Percentiles rank a stretch among this genome's conserved stretches.
Conservation (phyloP, 1,140 invertebrate genomes). For the Papilio xuthus region DNA sequence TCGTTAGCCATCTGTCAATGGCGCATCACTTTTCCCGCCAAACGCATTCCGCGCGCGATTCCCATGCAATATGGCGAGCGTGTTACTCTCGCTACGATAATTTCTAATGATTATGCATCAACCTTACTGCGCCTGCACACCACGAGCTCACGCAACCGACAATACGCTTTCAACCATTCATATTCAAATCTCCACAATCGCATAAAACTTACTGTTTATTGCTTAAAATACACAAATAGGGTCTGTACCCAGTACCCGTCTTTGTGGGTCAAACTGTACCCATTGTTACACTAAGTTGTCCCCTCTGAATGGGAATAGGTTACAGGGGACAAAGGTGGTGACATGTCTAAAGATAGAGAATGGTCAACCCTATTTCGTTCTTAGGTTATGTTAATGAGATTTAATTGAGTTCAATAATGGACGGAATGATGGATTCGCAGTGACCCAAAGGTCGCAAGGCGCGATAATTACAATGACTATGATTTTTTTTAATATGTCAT, state of each 20-base stretch:
- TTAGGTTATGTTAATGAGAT: slow-evolving; percentile 77
- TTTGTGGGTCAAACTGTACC: slow-evolving; percentile 74
- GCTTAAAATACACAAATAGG: slow-evolving; percentile 80
- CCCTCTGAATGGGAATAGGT: slow-evolving; percentile 66
- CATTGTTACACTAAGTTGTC: slow-evolving; percentile 76
- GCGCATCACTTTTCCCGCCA: slow-evolving; percentile 65
- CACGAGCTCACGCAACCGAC: slow-evolving; percentile 78
- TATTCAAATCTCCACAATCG: slow-evolving; percentile 76
- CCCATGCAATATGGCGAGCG: slow-evolving; percentile 60
- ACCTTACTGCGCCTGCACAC: slow-evolving; percentile 73
- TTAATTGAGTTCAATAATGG: slow-evolving; percentile 80
- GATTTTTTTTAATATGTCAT: slow-evolving; percentile 40
- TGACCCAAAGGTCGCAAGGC: slow-evolving; percentile 49
- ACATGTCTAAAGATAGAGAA: slow-evolving; percentile 70
- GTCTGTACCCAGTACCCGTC: slow-evolving; percentile 58
- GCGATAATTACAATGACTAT: slow-evolving; percentile 71
- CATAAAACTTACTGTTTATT: slow-evolving; percentile 81
- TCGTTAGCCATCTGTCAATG: slow-evolving; percentile 54
- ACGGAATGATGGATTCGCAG: slow-evolving; percentile 65
- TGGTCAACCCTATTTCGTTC: slow-evolving; percentile 51
- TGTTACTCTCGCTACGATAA: slow-evolving; percentile 67
- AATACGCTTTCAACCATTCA: slow-evolving; percentile 77
- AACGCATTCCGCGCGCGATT: slow-evolving; percentile 56
- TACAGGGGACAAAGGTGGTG: slow-evolving; percentile 77
- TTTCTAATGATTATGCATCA: slow-evolving; percentile 77